These are phyloP conservation scores for Aramus guarauna DNA, from an alignment of 2,113 vertebrate species.

Conservation along the genomic window DNA sequence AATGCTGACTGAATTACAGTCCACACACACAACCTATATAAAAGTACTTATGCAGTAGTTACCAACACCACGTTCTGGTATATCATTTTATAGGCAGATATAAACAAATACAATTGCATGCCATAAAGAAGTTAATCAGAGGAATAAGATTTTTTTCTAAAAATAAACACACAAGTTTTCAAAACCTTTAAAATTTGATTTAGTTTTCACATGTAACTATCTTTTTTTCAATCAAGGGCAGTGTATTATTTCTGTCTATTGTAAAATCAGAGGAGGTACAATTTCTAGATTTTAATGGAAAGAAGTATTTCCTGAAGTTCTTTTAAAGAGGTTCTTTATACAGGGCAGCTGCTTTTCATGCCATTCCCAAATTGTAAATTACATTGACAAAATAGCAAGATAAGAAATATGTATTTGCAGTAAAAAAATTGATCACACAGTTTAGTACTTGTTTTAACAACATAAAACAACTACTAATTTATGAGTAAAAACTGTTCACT, in stretches of 20 bases:
- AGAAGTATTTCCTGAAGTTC: not conserved
- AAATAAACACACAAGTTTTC: not conserved
- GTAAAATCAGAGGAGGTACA: not conserved
- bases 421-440: not conserved
- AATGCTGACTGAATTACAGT: not conserved
- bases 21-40: not conserved
- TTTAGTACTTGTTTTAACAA: not conserved
- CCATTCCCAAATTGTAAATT: not conserved
- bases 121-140: not conserved
- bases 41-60: not conserved
- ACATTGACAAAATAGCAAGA: not conserved
- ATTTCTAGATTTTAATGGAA: not conserved
- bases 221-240: not conserved
- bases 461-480: not conserved
- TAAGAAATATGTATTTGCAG: not conserved
- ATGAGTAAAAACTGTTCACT: not conserved
- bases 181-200: not conserved
- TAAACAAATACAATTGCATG: not conserved
- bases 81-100: not conserved
- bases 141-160: not conserved
- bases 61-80: accelerated
- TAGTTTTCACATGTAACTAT: not conserved
- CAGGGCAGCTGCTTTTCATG: not conserved
- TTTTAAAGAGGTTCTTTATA: not conserved
- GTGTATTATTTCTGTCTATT: not conserved